Evolutionary conservation across 35 echinoderm and acorn worm genomes (phyloP).

Genomic region (Amphiura filiformis): DNA sequence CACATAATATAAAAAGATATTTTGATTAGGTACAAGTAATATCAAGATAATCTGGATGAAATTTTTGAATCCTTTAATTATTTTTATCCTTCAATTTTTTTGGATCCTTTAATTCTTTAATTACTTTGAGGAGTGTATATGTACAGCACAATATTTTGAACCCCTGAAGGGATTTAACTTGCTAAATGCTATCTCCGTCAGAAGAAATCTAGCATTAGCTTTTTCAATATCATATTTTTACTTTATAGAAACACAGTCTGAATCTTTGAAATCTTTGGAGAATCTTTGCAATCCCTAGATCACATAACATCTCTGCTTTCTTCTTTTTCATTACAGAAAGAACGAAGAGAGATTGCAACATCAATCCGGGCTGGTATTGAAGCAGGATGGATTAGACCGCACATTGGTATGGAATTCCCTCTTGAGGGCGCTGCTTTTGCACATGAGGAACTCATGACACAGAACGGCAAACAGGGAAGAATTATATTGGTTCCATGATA

Average conservation of each 20-base stretch:
- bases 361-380: slow-evolving; percentile 65
- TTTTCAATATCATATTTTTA: background rate
- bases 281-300: too few relatives aligned
- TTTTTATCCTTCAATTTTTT: background rate
- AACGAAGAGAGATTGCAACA: background rate
- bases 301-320: too few relatives aligned
- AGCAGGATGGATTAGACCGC: slow-evolving; percentile 61
- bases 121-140: too few relatives aligned
- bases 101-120: too few relatives aligned
- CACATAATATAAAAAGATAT: too few relatives aligned
- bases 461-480: slow-evolving; percentile 58
- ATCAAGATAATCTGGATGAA: background rate
- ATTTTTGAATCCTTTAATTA: too few relatives aligned
- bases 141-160: background rate
- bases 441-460: slow-evolving; percentile 78
- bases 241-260: background rate
- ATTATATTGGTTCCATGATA: slow-evolving; percentile 60
- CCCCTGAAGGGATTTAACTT: background rate
- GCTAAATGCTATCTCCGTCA: background rate
- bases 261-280: background rate
- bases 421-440: slow-evolving; percentile 67
- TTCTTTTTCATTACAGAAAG: background rate
- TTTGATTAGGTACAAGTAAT: background rate
- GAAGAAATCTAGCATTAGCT: background rate
- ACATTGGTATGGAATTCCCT: slow-evolving; percentile 71